Percentiles rank a stretch among this genome's conserved stretches.
These are phyloP conservation scores for Sitobion miscanthi DNA, from an alignment of 1,140 invertebrate species.

Conservation along the genomic window DNA sequence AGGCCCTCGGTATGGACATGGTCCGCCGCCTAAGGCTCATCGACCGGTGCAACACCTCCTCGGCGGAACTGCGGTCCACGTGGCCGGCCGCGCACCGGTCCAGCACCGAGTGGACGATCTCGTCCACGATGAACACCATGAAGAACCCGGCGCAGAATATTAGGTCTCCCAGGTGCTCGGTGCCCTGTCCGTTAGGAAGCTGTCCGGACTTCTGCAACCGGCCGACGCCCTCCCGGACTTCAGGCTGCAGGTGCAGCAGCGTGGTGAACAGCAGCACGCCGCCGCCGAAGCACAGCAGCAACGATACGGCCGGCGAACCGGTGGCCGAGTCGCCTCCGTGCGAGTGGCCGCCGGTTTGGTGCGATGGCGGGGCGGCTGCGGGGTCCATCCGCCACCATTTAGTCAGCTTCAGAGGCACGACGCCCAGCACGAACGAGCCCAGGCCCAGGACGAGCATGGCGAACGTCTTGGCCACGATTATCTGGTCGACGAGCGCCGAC, in stretches of 20 bases:
- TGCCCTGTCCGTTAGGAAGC: conserved; percentile 59
- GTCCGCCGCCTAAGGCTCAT: conserved; percentile 67
- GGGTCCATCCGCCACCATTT: conserved; percentile 61
- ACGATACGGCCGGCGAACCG: conserved; percentile 66
- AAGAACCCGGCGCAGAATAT: conserved; percentile 76
- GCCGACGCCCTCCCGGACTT: conserved; percentile 70
- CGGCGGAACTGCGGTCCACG: conserved; percentile 61
- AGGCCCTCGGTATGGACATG: conserved; percentile 62
- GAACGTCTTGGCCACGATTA: conserved; percentile 70
- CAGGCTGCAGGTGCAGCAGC: conserved; percentile 79
- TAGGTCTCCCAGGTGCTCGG: conserved; percentile 67
- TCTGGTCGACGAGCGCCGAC: background rate
- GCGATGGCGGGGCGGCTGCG: conserved; percentile 64
- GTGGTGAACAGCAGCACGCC: conserved; percentile 80
- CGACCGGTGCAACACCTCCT: conserved; percentile 67
- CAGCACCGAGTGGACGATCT: conserved; percentile 70
- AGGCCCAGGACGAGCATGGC: conserved; percentile 74
- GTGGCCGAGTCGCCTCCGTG: conserved; percentile 61
- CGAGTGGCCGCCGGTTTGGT: conserved; percentile 63
- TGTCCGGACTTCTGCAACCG: conserved; percentile 62
- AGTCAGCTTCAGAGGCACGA: conserved; percentile 69
- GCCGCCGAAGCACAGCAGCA: conserved; percentile 79
- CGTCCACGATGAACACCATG: conserved; percentile 76
- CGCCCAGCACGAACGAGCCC: conserved; percentile 72
- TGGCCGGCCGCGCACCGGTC: conserved; percentile 63